These are phyloP conservation scores for Pteropus rufus DNA, from an alignment of 2,797 vertebrate genomes.

Conservation along the genomic window DNA sequence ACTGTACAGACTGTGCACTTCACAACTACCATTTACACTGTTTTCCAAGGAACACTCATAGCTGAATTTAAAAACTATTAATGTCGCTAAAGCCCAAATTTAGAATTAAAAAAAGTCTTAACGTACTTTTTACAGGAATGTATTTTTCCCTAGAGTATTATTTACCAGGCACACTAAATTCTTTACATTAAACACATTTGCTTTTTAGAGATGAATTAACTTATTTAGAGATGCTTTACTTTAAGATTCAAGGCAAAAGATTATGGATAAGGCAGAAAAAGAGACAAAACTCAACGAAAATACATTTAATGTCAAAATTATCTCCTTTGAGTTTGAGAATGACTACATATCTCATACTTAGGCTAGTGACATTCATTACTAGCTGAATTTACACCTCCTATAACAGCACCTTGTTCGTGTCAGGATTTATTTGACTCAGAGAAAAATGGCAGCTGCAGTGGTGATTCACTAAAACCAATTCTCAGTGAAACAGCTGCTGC, in stretches of 20 bases:
- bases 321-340: neutral
- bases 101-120: neutral
- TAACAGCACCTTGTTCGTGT: neutral
- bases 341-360: neutral
- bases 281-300: neutral
- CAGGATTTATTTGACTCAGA: slow-evolving; percentile 31
- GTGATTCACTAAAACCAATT: slow-evolving; percentile 39
- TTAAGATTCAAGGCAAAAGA: neutral
- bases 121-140: neutral
- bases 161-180: neutral
- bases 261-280: neutral
- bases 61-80: neutral
- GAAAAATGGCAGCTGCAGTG: slow-evolving; percentile 24
- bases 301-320: neutral
- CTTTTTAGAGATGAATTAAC: slow-evolving; percentile 1
- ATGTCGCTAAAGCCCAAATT: neutral
- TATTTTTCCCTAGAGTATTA: neutral
- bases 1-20: accelerated
- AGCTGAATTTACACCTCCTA: neutral
- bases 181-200: neutral
- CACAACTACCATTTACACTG: neutral
- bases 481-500: neutral
- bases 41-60: neutral
- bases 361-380: neutral
- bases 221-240: neutral